Conservation (phyloP, 1,140 invertebrate genomes). For the Pemphigus obesinymphae region DNA sequence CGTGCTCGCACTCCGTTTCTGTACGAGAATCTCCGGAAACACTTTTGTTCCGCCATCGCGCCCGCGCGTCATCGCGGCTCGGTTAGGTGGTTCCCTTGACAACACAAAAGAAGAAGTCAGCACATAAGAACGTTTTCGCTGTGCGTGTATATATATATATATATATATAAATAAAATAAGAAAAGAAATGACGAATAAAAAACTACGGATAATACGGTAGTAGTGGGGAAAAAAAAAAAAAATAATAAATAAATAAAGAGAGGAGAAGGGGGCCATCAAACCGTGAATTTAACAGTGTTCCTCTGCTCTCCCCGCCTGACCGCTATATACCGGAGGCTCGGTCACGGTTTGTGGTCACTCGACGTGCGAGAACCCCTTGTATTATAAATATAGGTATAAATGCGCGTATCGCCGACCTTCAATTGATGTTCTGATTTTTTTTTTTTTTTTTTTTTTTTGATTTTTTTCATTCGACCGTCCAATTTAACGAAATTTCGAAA, state of each 20-base stretch:
- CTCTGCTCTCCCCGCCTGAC: neutral
- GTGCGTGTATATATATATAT: neutral
- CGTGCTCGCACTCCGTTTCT: neutral
- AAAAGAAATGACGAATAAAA: neutral
- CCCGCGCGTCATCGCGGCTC: neutral
- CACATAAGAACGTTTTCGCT: conserved; percentile 6
- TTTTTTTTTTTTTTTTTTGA: too few species aligned
- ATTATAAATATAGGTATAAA: neutral
- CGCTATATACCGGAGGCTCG: neutral
- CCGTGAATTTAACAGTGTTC: conserved; percentile 29
- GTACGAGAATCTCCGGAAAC: conserved; percentile 29
- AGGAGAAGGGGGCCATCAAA: neutral
- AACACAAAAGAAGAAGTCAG: conserved; percentile 19
- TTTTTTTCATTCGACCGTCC: neutral
- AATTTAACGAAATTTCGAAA: neutral
- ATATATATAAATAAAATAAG: conserved; percentile 10
- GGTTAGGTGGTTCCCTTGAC: conserved; percentile 8
- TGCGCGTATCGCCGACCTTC: conserved; percentile 19
- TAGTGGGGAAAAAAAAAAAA: too few species aligned
- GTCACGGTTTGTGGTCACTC: conserved; percentile 33
- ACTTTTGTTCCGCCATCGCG: conserved; percentile 30
- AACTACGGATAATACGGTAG: neutral
- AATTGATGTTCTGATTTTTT: conserved; percentile 6
- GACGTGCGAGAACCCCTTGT: conserved; percentile 11
- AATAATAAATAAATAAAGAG: too few species aligned